phyloP scores from a whole-genome alignment of 2,113 vertebrate genomes.

The Phasianus colchicus region DNA sequence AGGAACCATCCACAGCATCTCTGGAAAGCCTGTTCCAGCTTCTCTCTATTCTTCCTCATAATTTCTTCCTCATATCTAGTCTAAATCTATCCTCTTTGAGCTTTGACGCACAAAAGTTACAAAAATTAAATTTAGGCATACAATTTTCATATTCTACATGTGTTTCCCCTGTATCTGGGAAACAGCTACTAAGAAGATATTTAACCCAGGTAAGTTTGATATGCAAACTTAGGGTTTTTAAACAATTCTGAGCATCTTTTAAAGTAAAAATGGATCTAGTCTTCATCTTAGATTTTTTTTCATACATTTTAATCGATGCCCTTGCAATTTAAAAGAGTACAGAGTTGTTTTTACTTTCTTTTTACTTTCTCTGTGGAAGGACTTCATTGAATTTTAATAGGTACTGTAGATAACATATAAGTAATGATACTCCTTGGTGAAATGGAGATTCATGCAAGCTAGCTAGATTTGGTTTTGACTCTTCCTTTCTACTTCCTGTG shows the following conservation, averaged over 20 bases:
- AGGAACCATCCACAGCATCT: too few species aligned
- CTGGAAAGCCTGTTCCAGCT: too few species aligned
- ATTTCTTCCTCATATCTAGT: too few species aligned
- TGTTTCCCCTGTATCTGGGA: not conserved
- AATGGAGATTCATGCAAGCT: not conserved
- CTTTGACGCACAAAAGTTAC: not conserved
- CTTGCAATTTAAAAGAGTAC: not conserved
- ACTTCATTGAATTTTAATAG: not conserved
- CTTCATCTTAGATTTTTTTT: not conserved
- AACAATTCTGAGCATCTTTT: not conserved
- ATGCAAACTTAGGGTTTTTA: not conserved
- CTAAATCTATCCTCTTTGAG: not conserved
- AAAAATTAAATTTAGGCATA: not conserved
- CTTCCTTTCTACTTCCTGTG: not conserved
- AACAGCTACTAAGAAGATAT: not conserved
- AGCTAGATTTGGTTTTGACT: not conserved
- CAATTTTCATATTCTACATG: not conserved
- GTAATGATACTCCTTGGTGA: not conserved
- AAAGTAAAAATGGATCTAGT: not conserved
- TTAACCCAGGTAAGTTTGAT: not conserved
- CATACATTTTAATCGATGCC: not conserved
- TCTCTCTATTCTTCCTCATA: too few species aligned
- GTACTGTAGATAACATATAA: not conserved
- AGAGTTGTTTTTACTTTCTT: not conserved
- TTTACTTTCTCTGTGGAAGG: not conserved